These are phyloP conservation scores for Charina bottae DNA, from an alignment of 2,113 vertebrate genomes.

Conservation along the genomic window DNA sequence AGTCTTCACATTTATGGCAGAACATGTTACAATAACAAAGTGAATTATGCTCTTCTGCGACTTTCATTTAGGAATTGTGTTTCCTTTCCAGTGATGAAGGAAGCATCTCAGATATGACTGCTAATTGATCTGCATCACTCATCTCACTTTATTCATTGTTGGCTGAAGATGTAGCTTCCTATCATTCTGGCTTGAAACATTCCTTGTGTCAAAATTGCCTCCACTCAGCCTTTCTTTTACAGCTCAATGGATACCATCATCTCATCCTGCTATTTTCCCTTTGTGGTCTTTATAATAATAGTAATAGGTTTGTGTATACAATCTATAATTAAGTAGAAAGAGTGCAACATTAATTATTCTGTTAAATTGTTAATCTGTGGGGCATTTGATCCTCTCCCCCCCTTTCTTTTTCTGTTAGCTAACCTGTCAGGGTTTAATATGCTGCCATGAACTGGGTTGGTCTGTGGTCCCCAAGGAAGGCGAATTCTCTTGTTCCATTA, in stretches of 20 bases:
- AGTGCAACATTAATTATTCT: constrained; percentile 81
- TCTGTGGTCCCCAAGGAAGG: constrained; percentile 75
- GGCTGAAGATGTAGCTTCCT: no score
- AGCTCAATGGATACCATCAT: constrained; percentile 38
- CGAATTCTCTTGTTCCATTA: constrained; percentile 83
- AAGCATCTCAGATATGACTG: neutral
- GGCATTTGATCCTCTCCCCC: constrained; percentile 67
- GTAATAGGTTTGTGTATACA: constrained; percentile 74
- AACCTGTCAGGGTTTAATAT: constrained; percentile 80
- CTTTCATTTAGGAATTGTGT: rapidly evolving
- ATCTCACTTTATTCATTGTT: neutral
- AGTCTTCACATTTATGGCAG: neutral
- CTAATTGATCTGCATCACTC: neutral
- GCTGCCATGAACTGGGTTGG: constrained; percentile 74
- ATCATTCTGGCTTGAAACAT: neutral
- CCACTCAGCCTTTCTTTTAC: neutral
- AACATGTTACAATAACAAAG: neutral
- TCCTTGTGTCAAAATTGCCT: neutral
- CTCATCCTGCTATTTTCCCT: constrained; percentile 57
- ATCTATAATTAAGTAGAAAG: constrained; percentile 79
- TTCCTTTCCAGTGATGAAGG: neutral
- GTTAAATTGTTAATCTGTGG: constrained; percentile 79
- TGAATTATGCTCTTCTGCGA: neutral
- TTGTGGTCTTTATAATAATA: constrained; percentile 68
- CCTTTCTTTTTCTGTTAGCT: constrained; percentile 55